Base-by-base conservation (phyloP, 2,888 invertebrate genomes). In the Seira musarum region DNA sequence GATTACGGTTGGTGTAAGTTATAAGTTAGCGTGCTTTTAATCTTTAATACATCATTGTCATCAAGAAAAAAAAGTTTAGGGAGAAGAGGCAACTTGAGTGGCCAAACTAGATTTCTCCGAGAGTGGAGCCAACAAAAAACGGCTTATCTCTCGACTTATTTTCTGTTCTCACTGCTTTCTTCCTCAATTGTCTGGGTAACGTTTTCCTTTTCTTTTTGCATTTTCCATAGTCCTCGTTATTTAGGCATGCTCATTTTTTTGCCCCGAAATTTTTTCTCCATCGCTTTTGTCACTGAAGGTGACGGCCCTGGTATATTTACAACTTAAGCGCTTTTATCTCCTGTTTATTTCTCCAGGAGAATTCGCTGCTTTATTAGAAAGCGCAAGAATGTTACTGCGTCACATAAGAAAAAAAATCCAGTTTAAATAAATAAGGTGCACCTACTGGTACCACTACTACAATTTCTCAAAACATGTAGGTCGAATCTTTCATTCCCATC, bases 31-130 rank as follows among this genome's bases (percentile, higher is more conserved):
- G 70, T 71, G 65, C 70, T 78, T 72, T 78, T 78, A 78, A 78
- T 78, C 78, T 78, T 71, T 78, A 78, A 78, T 78, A 78, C 78
- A 78, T 78, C 78, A 78, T 78, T 78, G 78, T 77, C 77, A 77
- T 70, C 53, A 53, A 49, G 66, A 25, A 15, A 30, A 64, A 64
- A 64, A 64, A 30, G 64, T 25, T 24, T 1, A 30, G 17, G 64
- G 19, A 17, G 40, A 66, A 40, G 35, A 35, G 21, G 40, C 66
- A 66, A 19, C 19, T 66, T 66, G 40, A 66, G 40, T 66, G 35
- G 19, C 66, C 40, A 64, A 66, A 66, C 66, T 66, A 40, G 66
- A 66, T 66, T 66, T 66, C 35, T 60, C 60, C 60, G 22, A 60
- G 60, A 60, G 60, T 60, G 10, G 60, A 60, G 60, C 60, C 60